phyloP scores from a whole-genome alignment of 2,888 invertebrate species.

The Cheilosia variabilis region DNA sequence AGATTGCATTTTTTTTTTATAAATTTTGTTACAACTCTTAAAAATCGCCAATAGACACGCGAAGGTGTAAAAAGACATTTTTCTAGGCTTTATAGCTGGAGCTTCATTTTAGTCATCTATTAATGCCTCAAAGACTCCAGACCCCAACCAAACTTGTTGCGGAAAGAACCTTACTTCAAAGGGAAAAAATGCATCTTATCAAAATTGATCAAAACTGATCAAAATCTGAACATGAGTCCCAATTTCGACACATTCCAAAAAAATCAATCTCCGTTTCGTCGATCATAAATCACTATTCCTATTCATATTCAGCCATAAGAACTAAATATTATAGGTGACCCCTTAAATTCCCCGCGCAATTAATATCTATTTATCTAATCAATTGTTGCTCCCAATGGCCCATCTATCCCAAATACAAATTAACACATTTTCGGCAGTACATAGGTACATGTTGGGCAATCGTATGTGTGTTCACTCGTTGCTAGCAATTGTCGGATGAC shows the following conservation, averaged over 20 bases:
- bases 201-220: no score
- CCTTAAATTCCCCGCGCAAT: slow-evolving; percentile 42
- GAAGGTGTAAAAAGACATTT: no score
- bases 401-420: neutral
- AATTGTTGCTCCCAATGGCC: slow-evolving; percentile 26
- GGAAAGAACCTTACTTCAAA: no score
- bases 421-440: slow-evolving; percentile 2
- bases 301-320: slow-evolving; percentile 41
- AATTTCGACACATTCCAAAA: neutral
- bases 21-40: no score
- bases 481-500: slow-evolving; percentile 26
- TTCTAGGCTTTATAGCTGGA: no score
- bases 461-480: neutral
- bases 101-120: no score
- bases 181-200: no score
- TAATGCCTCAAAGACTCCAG: no score
- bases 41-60: no score
- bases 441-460: neutral
- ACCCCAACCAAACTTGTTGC: no score
- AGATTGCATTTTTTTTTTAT: no score
- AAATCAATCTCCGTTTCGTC: neutral
- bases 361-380: slow-evolving; percentile 56
- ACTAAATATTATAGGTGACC: slow-evolving; percentile 22
- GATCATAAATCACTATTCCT: slow-evolving; percentile 47
- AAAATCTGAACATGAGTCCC: neutral